Conservation (phyloP, 2,888 invertebrate species). For the Pecten maximus region DNA sequence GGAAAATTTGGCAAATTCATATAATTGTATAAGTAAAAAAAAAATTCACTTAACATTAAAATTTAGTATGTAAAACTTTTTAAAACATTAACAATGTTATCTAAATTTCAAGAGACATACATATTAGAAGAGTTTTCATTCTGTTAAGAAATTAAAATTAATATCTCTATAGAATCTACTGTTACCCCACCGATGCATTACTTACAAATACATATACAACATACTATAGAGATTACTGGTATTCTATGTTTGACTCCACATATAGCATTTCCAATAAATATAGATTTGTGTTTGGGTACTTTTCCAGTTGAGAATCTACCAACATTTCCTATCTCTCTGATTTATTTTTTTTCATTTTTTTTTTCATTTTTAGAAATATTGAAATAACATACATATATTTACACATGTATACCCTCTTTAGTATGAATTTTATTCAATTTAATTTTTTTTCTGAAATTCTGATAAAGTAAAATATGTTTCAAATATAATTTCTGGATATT, state of each 20-base stretch:
- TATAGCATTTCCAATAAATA: background rate
- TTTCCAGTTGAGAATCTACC: background rate
- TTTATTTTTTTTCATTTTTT: background rate
- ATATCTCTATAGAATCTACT: background rate
- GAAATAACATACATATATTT: too few relatives aligned
- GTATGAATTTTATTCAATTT: too few relatives aligned
- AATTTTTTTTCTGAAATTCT: too few relatives aligned
- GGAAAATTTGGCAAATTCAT: background rate
- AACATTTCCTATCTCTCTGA: background rate
- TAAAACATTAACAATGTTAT: background rate
- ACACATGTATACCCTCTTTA: too few relatives aligned
- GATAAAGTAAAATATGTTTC: too few relatives aligned
- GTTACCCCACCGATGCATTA: background rate
- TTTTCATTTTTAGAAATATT: background rate
- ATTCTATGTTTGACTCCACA: background rate
- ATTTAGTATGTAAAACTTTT: background rate
- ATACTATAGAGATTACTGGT: background rate
- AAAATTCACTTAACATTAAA: background rate
- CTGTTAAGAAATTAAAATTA: background rate
- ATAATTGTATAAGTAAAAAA: too few relatives aligned
- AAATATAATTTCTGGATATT: too few relatives aligned
- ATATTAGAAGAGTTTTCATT: background rate
- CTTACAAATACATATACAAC: background rate
- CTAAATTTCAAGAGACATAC: background rate
- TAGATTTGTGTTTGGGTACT: background rate